These are phyloP conservation scores for Hirtodrosophila trivittata DNA, from an alignment of 2,888 invertebrate genomes.

Conservation along the genomic window DNA sequence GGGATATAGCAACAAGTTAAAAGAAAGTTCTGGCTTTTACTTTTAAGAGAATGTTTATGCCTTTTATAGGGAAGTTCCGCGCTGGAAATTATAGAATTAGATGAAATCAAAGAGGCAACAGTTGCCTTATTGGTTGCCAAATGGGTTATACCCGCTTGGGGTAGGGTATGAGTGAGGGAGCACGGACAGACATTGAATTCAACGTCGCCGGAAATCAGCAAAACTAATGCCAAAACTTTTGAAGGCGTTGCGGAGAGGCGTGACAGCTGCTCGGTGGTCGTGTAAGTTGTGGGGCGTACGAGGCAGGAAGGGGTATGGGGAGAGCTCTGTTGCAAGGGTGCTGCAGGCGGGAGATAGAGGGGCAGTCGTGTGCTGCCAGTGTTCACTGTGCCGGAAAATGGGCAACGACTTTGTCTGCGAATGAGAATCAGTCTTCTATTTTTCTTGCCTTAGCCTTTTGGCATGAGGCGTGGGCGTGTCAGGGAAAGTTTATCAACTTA, in stretches of 20 bases:
- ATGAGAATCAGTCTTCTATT: conserved; percentile 36
- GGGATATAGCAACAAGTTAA: too few species aligned
- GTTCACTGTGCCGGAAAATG: conserved; percentile 71
- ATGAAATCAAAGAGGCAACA: too few species aligned
- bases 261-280: conserved; percentile 59
- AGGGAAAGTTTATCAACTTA: conserved; percentile 74
- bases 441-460: conserved; percentile 10
- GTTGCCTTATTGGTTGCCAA: too few species aligned
- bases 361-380: conserved; percentile 29
- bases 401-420: conserved; percentile 63
- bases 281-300: conserved; percentile 48
- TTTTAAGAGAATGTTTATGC: too few species aligned
- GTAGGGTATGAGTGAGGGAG: too few species aligned
- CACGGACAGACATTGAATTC: conserved; percentile 27
- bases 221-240: conserved; percentile 72
- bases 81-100: too few species aligned
- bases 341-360: not conserved
- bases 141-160: too few species aligned
- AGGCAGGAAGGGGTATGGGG: not conserved
- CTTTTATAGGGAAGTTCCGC: too few species aligned
- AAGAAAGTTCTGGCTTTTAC: too few species aligned
- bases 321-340: not conserved
- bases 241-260: conserved; percentile 18
- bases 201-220: conserved; percentile 65
- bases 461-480: conserved; percentile 39